Base-by-base conservation (phyloP, 2,797 vertebrate genomes). In the Typhlichthys eigenmanni region DNA sequence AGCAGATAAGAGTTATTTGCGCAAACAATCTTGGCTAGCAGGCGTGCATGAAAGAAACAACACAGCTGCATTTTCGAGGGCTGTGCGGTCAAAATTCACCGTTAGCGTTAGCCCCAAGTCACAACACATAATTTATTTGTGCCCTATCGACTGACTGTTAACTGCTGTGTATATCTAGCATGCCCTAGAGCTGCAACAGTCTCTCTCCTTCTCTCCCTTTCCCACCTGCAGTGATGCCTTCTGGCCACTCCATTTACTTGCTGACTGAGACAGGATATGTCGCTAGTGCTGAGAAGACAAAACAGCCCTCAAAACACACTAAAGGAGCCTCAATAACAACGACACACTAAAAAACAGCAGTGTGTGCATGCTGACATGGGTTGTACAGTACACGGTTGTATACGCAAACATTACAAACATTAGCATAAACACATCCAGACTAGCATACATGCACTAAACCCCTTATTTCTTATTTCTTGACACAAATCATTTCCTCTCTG, bases 191-290 rank as follows among this genome's bases (percentile, higher is more conserved):
- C 66, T 66, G 60, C 75, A 78, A 68, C 77, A 83, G 71, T 73
- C 68, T 73, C 71, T 11, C 46, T 34, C 59, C 32, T 49, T 14
- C 55, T 45, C 34, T 16, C 48, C 34, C 55, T 59, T 24, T 87
- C 59, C 75, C 24, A 78, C 87, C 87, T 83, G 84, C 79, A 79
- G 83, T 86, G 89, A 73, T 83, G 76, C 81, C 86, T 88, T 86
- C 86, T 88, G 84, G 84, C 67, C 80, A 81, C 79, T 84, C 80
- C 84, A 87, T 81, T 78, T 57, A 84, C 75, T 79, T 84, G 84
- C 84, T 84, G 78, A 85, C 83, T 80, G 87, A 79, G 82, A 87
- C 78, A 75, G 72, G 84, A 88, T 83, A 76, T 68, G 69, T 67
- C 71, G 82, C 79, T 80, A 85, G 69, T 66, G 17, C 69, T 61